phyloP scores from a whole-genome alignment of 2,797 vertebrate species.

The Premnoplex brunnescens region DNA sequence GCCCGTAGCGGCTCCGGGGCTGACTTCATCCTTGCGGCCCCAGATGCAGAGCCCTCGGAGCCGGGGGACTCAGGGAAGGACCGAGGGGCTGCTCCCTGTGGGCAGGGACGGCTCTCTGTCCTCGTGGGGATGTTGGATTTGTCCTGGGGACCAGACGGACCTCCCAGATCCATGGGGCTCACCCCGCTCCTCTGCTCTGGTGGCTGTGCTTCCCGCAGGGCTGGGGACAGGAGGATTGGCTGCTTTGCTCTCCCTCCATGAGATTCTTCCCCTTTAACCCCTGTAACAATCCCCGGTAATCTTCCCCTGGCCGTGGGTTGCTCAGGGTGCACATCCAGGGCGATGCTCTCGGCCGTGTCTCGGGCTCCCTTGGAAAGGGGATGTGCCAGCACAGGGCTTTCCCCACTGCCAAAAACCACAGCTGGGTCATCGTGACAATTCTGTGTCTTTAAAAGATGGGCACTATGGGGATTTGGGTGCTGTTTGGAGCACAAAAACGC shows the following conservation, averaged over 20 bases:
- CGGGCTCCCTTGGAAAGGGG: background rate
- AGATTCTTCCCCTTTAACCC: background rate
- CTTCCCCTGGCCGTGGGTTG: fast-evolving
- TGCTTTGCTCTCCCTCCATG: background rate
- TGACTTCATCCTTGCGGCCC: conserved; percentile 83
- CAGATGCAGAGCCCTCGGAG: conserved; percentile 72
- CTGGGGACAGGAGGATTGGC: background rate
- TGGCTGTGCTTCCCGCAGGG: background rate
- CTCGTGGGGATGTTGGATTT: background rate
- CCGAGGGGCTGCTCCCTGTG: too few species aligned
- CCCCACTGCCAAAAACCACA: background rate
- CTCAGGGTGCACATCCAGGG: background rate
- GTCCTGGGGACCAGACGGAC: background rate
- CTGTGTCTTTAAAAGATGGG: background rate
- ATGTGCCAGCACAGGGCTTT: background rate
- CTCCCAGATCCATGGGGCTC: background rate
- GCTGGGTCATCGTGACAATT: fast-evolving
- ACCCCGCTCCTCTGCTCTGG: background rate
- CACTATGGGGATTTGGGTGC: background rate
- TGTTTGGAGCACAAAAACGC: background rate
- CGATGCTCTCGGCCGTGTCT: fast-evolving
- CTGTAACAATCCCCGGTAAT: background rate
- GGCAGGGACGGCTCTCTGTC: too few species aligned
- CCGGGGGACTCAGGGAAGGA: background rate
- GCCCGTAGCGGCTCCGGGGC: conserved; percentile 71